These are phyloP conservation scores for Cryptotis parvus DNA, from an alignment of 2,113 vertebrate genomes.

Conservation along the genomic window DNA sequence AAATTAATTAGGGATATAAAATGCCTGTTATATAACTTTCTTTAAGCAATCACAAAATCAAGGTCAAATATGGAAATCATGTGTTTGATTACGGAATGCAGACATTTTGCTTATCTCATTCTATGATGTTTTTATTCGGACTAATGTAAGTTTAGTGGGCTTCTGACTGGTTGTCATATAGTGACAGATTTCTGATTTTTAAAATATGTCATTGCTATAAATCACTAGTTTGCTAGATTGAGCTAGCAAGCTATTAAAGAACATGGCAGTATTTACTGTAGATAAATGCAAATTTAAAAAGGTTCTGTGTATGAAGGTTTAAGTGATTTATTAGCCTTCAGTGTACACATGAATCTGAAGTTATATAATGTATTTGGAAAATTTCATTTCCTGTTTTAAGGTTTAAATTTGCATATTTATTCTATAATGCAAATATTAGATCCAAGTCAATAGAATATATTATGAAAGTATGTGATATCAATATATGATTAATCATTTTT, in stretches of 20 bases:
- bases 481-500: constrained; percentile 43
- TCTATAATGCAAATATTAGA: constrained; percentile 61
- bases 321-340: constrained; percentile 89
- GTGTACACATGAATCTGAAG: constrained; percentile 83
- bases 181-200: constrained; percentile 91
- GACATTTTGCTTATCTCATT: constrained; percentile 71
- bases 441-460: constrained; percentile 60
- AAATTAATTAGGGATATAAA: constrained; percentile 44
- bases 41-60: constrained; percentile 62
- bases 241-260: constrained; percentile 89
- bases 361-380: constrained; percentile 87
- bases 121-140: constrained; percentile 75
- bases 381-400: constrained; percentile 87
- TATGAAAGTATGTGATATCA: constrained; percentile 67
- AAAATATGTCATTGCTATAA: constrained; percentile 88
- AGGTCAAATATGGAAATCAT: constrained; percentile 45
- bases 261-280: constrained; percentile 88
- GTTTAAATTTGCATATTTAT: constrained; percentile 86
- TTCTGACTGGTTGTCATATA: constrained; percentile 85
- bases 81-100: constrained; percentile 29
- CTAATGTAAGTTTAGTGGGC: constrained; percentile 79
- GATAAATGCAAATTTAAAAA: constrained; percentile 88
- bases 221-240: constrained; percentile 90
- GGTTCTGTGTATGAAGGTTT: constrained; percentile 86
- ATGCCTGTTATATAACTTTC: not conserved